phyloP scores from a whole-genome alignment of 2,797 vertebrate genomes.

The Mus minutoides region DNA sequence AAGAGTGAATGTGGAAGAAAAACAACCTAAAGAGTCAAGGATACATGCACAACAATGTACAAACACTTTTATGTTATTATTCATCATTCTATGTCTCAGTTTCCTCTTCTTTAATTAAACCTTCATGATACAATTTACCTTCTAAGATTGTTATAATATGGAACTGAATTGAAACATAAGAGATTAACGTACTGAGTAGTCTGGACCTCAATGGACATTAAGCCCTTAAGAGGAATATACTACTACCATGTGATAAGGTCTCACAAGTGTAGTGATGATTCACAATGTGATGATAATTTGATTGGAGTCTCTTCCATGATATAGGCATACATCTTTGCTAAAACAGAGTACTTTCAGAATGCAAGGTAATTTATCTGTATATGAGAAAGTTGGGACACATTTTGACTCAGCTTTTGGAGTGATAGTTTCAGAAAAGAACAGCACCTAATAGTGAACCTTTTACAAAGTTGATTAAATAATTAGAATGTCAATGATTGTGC shows the following conservation, averaged over 20 bases:
- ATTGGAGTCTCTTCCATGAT: neutral
- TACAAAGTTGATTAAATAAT: neutral
- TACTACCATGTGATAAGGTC: neutral
- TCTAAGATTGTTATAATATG: neutral
- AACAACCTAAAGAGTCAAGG: neutral
- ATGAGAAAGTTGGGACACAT: neutral
- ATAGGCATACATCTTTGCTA: neutral
- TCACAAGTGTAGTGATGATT: neutral
- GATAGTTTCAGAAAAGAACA: neutral
- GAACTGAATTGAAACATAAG: neutral
- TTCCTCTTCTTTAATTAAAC: slow-evolving; percentile 3
- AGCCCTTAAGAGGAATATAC: neutral
- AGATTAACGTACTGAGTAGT: neutral
- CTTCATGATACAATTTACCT: neutral
- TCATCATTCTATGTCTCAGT: neutral
- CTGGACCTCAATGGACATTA: neutral
- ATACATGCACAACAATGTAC: neutral
- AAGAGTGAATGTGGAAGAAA: neutral
- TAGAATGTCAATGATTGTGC: neutral
- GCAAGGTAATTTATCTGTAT: neutral
- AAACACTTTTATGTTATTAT: neutral
- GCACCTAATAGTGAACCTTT: neutral
- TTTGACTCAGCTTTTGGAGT: neutral
- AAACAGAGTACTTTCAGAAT: neutral
- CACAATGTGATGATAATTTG: neutral